Evolutionary conservation across 2,888 invertebrate species (phyloP).

Genomic region (Camptogramma bilineatum): DNA sequence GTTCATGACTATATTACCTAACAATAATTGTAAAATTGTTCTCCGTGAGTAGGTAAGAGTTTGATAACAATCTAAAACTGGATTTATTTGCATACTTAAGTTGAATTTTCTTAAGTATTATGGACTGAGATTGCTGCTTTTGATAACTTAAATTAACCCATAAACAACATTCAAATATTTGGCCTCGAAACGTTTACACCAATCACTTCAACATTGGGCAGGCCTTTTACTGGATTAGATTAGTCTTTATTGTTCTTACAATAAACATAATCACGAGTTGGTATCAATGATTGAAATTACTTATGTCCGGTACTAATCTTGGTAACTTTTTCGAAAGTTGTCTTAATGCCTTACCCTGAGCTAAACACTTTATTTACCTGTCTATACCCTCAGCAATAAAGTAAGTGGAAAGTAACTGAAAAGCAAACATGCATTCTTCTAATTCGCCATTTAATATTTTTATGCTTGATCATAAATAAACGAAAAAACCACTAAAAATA

Average conservation of each 20-base stretch:
- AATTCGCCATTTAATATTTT: too few species aligned
- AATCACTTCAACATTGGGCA: constrained; percentile 34
- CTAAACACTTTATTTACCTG: too few species aligned
- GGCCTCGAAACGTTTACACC: constrained; percentile 39
- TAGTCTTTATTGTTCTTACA: constrained; percentile 8
- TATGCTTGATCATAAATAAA: too few species aligned
- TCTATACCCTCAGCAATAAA: too few species aligned
- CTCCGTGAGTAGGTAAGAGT: constrained; percentile 21
- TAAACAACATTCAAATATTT: constrained; percentile 39
- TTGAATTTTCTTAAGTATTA: constrained; percentile 34
- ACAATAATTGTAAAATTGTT: constrained; percentile 1
- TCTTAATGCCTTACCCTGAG: too few species aligned
- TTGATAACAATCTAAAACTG: constrained; percentile 22
- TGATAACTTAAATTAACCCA: constrained; percentile 37
- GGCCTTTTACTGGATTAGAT: constrained; percentile 18
- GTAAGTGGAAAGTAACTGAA: too few species aligned
- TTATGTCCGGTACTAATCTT: not conserved
- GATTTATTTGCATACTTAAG: constrained; percentile 33
- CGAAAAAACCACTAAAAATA: too few species aligned
- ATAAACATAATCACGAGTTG: not conserved
- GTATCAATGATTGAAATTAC: not conserved
- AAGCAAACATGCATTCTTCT: too few species aligned
- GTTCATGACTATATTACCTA: not conserved
- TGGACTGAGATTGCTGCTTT: constrained; percentile 29
- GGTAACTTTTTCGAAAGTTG: not conserved